Conservation (phyloP, 2,888 invertebrate genomes). For the Noctua fimbriata region DNA sequence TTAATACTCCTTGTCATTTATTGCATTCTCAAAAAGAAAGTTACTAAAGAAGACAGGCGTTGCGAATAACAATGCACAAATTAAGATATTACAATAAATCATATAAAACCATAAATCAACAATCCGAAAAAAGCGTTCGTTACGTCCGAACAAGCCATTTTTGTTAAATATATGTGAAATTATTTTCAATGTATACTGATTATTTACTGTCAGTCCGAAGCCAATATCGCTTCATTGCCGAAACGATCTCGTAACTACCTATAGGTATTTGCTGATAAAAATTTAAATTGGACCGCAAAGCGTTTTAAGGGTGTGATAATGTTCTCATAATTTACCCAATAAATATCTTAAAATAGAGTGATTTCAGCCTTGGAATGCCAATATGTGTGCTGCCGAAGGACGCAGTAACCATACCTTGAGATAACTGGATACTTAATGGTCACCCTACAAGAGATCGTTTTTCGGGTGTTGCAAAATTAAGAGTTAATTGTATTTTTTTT, state of each 20-base stretch:
- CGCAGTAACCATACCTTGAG: conserved; percentile 73
- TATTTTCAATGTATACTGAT: conserved; percentile 66
- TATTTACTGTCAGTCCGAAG: conserved; percentile 66
- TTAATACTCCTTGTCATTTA: conserved; percentile 1
- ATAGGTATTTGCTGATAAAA: conserved; percentile 7
- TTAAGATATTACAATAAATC: conserved; percentile 64
- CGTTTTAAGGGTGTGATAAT: conserved; percentile 24
- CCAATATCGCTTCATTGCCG: conserved; percentile 24
- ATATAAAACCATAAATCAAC: conserved; percentile 49
- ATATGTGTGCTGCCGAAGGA: conserved; percentile 67
- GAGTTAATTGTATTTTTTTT: conserved; percentile 79
- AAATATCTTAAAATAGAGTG: background rate
- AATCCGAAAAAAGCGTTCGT: conserved; percentile 39
- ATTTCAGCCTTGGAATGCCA: conserved; percentile 46
- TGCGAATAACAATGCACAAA: conserved; percentile 54
- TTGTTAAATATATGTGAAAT: conserved; percentile 53
- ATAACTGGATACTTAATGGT: conserved; percentile 76
- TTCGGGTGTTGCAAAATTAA: conserved; percentile 82
- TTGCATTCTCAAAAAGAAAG: conserved; percentile 35
- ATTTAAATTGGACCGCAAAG: conserved; percentile 14
- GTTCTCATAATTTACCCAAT: background rate
- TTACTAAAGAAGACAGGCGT: conserved; percentile 29
- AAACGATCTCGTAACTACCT: background rate
- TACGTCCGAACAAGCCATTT: conserved; percentile 12
- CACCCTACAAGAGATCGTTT: conserved; percentile 76